Evolutionary conservation across 2,113 vertebrate genomes (phyloP).

Genomic region (Carlito syrichta): DNA sequence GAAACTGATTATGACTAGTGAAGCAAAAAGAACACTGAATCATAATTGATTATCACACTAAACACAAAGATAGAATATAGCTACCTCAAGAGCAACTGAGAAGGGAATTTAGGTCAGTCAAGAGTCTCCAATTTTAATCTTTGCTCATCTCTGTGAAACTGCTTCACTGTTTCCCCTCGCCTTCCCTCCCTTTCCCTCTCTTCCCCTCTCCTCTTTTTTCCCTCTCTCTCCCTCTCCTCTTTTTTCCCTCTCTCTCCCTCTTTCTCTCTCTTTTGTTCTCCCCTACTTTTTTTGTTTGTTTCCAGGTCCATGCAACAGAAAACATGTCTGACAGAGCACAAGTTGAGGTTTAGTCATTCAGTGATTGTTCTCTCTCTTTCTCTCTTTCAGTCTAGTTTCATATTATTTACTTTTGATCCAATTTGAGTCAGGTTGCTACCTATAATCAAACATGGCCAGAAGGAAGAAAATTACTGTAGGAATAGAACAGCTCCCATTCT

Average conservation of each 20-base stretch:
- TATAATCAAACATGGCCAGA: background rate
- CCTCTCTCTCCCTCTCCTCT: background rate
- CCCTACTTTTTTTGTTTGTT: background rate
- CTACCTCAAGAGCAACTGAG: background rate
- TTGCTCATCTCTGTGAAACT: background rate
- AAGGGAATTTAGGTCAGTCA: background rate
- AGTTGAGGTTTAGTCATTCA: background rate
- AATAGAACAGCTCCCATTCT: background rate
- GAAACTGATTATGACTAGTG: background rate
- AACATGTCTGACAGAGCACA: background rate
- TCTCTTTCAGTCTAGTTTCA: background rate
- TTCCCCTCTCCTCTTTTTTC: background rate
- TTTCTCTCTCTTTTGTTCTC: background rate
- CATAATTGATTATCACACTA: background rate
- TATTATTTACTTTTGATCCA: constrained; percentile 11
- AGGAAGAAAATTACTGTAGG: background rate
- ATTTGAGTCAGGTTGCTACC: background rate
- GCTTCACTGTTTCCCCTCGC: background rate
- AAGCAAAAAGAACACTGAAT: background rate
- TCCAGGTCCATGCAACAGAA: background rate
- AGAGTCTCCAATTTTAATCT: background rate
- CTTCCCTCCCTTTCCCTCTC: too few species aligned
- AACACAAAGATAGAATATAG: background rate
- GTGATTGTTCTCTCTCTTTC: background rate
- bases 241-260: background rate